Base-by-base conservation (phyloP, 2,113 vertebrate genomes). In the Casuarius casuarius region DNA sequence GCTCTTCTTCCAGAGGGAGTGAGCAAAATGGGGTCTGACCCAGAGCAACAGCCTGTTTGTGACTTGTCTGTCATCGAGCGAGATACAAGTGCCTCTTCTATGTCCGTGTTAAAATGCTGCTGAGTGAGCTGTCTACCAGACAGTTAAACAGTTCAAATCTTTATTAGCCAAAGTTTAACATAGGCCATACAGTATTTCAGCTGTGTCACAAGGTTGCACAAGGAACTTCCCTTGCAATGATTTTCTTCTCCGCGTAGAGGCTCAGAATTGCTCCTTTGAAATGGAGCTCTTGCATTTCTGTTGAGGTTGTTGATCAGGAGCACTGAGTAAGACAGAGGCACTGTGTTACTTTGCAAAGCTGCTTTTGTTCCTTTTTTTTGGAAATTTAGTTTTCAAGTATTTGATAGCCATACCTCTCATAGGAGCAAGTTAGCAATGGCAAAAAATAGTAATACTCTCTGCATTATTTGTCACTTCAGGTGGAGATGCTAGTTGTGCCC, bases 1-100 rank as follows among this genome's bases (percentile, higher is more conserved):
- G 67, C 82, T 80, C 95, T 96, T 94, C 62, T 95, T 92, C 80
- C 13, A 0, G 4, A 85, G 59, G 80, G 51, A 95, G 90, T 51
- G 78, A 74, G 67, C 46, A 96, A 84, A 96, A 85, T 6, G 25
- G 66, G 54, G 62, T 88, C 75, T 95, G 87, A 83, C 25, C 73
- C 78, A 71, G 72, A 46, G 21, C 4, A 15, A 56, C 71, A 20
- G 48, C 67, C 92, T 95, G 94, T 78, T 91, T 83, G 87, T 4
- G 20, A 42, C 68, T 92, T 91, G 75, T 61, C 35, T 9, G 2
- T 89, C 91, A 87, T 68, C 15, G 42, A 66, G 42, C 58, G 20
- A 59, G 44, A 92, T 49, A 95, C 91, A 96, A 95, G 82, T 52
- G 89, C 63, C 75, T 86, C 61, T 59, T 94, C 78, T 97, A 74